Evolutionary conservation across 2,113 vertebrate genomes (phyloP).

Genomic region (Hydropotes inermis): DNA sequence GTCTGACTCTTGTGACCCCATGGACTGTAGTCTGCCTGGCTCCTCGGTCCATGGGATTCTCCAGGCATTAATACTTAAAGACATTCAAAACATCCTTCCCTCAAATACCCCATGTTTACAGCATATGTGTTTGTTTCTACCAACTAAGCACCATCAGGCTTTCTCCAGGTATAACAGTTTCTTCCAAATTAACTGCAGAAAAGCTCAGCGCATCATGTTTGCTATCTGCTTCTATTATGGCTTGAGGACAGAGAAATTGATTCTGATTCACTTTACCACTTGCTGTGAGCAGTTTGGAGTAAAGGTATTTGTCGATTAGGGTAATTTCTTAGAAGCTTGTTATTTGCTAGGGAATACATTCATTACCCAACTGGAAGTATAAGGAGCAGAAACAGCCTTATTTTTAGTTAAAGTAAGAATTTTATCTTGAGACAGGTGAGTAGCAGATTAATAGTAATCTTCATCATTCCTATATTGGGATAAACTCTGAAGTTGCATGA

Average conservation of each 20-base stretch:
- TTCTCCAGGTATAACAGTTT: slow-evolving; percentile 48
- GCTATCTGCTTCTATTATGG: slow-evolving; percentile 56
- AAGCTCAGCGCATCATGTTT: not conserved
- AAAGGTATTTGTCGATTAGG: slow-evolving; percentile 58
- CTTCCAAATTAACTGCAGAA: slow-evolving; percentile 61
- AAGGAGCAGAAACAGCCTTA: slow-evolving; percentile 1
- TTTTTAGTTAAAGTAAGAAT: slow-evolving; percentile 31
- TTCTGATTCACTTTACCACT: slow-evolving; percentile 56
- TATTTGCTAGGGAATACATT: slow-evolving; percentile 42
- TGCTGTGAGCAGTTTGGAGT: slow-evolving; percentile 35
- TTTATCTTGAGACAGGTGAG: not conserved
- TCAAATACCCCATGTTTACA: not conserved
- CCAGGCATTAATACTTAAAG: not conserved
- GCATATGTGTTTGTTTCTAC: not conserved
- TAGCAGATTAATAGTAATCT: slow-evolving; percentile 1
- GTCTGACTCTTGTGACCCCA: not conserved
- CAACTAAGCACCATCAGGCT: not conserved
- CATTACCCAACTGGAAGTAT: not conserved
- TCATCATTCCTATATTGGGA: not conserved
- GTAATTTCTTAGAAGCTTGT: slow-evolving; percentile 58
- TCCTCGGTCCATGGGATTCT: not conserved
- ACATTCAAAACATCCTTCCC: slow-evolving; percentile 33
- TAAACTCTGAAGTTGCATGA: not conserved
- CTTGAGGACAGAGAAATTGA: slow-evolving; percentile 65
- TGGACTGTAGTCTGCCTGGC: not conserved